Evolutionary conservation across 2,113 vertebrate species (phyloP).

Genomic region (Aplodontia rufa): DNA sequence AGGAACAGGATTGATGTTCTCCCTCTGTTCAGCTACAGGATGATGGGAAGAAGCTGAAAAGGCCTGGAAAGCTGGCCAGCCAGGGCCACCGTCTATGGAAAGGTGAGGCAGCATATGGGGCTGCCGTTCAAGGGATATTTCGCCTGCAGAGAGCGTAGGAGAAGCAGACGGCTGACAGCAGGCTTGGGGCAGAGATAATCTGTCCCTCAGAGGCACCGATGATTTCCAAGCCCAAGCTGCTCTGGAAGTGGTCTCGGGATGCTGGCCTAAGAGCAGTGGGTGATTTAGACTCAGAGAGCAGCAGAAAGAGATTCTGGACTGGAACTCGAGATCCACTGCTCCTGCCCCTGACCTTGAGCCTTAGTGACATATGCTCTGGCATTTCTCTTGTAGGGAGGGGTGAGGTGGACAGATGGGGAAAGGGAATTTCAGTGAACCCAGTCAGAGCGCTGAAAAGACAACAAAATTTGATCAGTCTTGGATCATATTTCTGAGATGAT

Average conservation of each 20-base stretch:
- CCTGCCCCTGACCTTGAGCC: neutral
- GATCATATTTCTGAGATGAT: neutral
- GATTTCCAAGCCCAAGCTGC: neutral
- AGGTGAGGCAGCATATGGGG: neutral
- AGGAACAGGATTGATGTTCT: neutral
- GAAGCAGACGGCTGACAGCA: neutral
- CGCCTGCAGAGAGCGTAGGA: neutral
- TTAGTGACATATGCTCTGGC: neutral
- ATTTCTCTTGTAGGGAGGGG: neutral
- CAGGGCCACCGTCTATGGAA: neutral
- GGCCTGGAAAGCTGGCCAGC: fast-evolving
- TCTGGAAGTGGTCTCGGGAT: neutral
- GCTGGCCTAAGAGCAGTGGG: neutral
- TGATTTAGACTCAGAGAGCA: neutral
- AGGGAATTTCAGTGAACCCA: neutral
- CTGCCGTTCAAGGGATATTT: neutral
- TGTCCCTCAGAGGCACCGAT: neutral
- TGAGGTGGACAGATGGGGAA: neutral
- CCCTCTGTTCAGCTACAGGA: neutral
- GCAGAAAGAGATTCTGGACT: neutral
- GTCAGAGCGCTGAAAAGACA: neutral
- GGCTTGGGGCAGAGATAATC: neutral
- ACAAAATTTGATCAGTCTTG: neutral
- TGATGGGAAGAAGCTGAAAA: neutral
- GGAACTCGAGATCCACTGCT: neutral